A percentile compares a stretch with the other conserved stretches of the same genome.
These are phyloP conservation scores for Malurus melanocephalus DNA, from an alignment of 2,113 vertebrate genomes.

Conservation along the genomic window DNA sequence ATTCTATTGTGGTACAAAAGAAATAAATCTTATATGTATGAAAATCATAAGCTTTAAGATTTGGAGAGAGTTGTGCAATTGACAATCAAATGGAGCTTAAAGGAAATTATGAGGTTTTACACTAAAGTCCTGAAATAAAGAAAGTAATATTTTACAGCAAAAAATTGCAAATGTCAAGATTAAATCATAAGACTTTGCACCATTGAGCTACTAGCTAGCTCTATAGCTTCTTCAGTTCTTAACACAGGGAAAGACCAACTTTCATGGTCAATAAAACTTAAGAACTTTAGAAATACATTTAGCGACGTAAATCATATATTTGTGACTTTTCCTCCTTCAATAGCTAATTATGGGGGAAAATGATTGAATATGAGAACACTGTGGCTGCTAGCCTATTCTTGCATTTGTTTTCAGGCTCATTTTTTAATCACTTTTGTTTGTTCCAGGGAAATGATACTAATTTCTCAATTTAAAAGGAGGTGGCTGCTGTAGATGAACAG, in stretches of 20 bases:
- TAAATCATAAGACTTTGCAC: constrained; percentile 83
- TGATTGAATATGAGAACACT: constrained; percentile 22
- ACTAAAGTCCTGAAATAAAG: constrained; percentile 80
- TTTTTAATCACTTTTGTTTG: background rate
- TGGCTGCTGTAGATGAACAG: background rate
- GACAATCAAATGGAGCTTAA: constrained; percentile 86
- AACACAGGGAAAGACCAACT: constrained; percentile 80
- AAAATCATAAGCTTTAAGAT: constrained; percentile 75
- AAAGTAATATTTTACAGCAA: constrained; percentile 81
- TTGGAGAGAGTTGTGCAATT: constrained; percentile 83
- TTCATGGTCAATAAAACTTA: constrained; percentile 85
- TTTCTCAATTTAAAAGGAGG: constrained; percentile 20
- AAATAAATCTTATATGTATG: constrained; percentile 75
- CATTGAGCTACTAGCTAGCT: constrained; percentile 77
- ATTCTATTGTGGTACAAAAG: constrained; percentile 69
- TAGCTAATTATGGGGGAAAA: constrained; percentile 67
- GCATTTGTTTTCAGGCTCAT: constrained; percentile 33
- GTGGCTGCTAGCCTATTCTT: constrained; percentile 20
- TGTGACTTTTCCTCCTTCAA: constrained; percentile 68
- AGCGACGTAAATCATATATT: constrained; percentile 74
- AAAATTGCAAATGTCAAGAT: constrained; percentile 82
- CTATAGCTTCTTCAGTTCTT: constrained; percentile 72
- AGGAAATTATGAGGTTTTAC: constrained; percentile 80
- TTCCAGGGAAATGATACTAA: background rate
- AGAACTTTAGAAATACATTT: constrained; percentile 83